Evolutionary conservation across 2,797 vertebrate genomes (phyloP).

Genomic region (Apogon hyalosoma): DNA sequence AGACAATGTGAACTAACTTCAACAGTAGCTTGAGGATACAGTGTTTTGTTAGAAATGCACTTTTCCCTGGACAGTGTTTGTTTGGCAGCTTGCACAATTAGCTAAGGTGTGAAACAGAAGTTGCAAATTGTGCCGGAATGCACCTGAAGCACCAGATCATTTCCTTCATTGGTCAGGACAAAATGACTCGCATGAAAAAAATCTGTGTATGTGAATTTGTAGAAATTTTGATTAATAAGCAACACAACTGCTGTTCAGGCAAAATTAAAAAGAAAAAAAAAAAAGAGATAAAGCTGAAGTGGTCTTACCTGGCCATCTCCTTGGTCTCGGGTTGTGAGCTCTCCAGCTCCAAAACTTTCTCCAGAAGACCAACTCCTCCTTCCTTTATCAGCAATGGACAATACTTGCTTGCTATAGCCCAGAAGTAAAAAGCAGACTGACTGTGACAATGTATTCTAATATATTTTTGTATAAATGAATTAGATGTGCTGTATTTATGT

Average conservation of each 20-base stretch:
- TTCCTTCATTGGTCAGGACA: too few species aligned
- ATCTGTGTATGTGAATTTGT: too few species aligned
- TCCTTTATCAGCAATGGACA: conserved; percentile 97
- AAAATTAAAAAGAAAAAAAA: neutral
- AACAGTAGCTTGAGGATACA: too few species aligned
- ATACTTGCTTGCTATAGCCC: conserved; percentile 91
- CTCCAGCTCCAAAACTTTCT: conserved; percentile 89
- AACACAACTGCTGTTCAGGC: too few species aligned
- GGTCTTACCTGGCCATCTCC: conserved; percentile 93
- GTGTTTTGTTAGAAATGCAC: too few species aligned
- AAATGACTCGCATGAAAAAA: neutral
- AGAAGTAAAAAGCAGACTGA: conserved; percentile 19
- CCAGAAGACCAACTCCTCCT: conserved; percentile 91
- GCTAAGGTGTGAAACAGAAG: too few species aligned
- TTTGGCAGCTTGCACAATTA: too few species aligned
- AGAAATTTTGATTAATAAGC: too few species aligned
- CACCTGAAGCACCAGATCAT: too few species aligned
- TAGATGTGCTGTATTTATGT: neutral
- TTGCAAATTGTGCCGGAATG: too few species aligned
- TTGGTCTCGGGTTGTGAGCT: conserved; percentile 93
- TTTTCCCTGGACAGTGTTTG: too few species aligned
- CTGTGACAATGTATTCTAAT: neutral
- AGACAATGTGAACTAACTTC: too few species aligned
- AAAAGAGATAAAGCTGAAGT: neutral
- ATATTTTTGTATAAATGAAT: neutral